phyloP scores from a whole-genome alignment of 2,888 invertebrate species.

The Pantelozetes paolii region DNA sequence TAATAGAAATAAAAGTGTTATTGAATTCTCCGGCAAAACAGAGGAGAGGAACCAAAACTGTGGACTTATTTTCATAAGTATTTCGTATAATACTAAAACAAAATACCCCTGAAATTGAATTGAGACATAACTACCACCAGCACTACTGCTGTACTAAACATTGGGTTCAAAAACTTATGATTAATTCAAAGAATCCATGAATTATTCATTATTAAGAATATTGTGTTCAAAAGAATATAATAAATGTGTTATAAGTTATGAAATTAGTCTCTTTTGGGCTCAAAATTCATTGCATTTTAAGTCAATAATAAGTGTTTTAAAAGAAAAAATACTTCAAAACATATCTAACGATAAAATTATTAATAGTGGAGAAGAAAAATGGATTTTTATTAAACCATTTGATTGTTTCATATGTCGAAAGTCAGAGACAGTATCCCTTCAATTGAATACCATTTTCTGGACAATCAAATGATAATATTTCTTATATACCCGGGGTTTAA shows the following conservation, averaged over 20 bases:
- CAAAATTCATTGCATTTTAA: neutral
- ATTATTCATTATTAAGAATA: constrained; percentile 28
- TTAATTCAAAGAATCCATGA: constrained; percentile 17
- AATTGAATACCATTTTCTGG: neutral
- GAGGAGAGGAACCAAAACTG: too few relatives aligned
- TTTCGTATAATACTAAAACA: too few relatives aligned
- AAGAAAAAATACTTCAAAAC: neutral
- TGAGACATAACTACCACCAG: neutral
- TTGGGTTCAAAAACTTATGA: constrained; percentile 1
- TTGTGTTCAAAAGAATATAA: neutral
- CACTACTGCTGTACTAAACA: too few relatives aligned
- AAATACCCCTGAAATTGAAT: neutral
- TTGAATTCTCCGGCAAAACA: neutral
- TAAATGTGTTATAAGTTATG: constrained; percentile 22
- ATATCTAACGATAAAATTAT: constrained; percentile 6
- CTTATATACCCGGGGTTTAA: too few relatives aligned
- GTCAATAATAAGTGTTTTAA: neutral
- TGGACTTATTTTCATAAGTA: too few relatives aligned
- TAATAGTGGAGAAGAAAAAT: neutral
- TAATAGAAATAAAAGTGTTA: neutral
- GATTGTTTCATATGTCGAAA: constrained; percentile 1
- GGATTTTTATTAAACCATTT: neutral
- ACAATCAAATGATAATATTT: constrained; percentile 1
- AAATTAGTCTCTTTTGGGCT: neutral
- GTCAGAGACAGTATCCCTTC: neutral